Base-by-base conservation (phyloP, 2,113 vertebrate species). In the Budorcas taxicolor region DNA sequence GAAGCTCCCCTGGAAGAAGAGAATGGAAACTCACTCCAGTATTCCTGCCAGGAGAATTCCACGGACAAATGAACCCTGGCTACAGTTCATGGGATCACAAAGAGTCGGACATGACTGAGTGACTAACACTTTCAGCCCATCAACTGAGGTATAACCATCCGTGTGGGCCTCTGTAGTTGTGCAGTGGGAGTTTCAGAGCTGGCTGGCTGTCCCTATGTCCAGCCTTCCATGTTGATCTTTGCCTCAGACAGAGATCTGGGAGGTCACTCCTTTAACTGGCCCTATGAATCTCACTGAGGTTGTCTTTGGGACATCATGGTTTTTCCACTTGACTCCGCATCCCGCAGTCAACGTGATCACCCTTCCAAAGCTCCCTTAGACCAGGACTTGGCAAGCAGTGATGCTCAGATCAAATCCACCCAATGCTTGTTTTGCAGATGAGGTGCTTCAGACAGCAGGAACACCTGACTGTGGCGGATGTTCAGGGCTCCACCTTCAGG, bases 121-220 rank as follows among this genome's bases (percentile, higher is more conserved):
- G 67, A 40, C 16, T 6, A 15, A 6, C 25, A 5, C 3, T 3
- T 7, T 10, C 6, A 1, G 5, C 31, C 6, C 8, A 0, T 3
- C 2, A 4, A 1, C 3, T 13, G 76, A 0, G 1, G 0, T 2
- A 1, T 31, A 83, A 7, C 5, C 21, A 1, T 1, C 16, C 0
- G 0, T 3, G 36, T 5, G 33, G 14, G 7, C 17, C 12, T 15
- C 3, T 19, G 6, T 8, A 9, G 2, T 3, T 12, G 33, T 55
- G 31, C 1, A 2, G 67, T 4, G 11, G 5, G 13, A 11, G 2
- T 47, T 11, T 57, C 84, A 3, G 29, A 87, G 43, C 53, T 36
- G 67, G 31, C 36, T 10, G 71, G 43, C 40, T 19, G 17, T 43
- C 5, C 36, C 58, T 25, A 1, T 0, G 36, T 55, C 71, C 33